Base-by-base conservation (phyloP, 2,113 vertebrate species). In the Amphilophus citrinellus region DNA sequence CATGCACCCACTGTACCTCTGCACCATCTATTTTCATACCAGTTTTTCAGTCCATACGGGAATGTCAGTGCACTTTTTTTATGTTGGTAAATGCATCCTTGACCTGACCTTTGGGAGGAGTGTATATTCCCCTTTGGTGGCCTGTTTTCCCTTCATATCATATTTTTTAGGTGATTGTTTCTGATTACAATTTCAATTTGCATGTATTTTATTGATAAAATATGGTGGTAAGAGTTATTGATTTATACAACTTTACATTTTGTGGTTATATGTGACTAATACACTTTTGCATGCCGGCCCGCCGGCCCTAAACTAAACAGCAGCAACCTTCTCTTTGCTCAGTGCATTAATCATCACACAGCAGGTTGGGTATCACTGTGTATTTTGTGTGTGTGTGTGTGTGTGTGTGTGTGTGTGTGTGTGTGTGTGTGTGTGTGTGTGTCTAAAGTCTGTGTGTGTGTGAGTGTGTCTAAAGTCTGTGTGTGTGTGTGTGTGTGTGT, bases 1-100 rank as follows among this genome's bases (percentile, higher is more conserved):
- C 93, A 94, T 92, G 93, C 37, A 80, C 18, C 82, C 66, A 37
- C 77, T 88, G 66, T 66, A 53, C 62, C n/a, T 84, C 60, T 77
- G 56, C 22, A 6, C 84, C 63, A 83, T 35, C 57, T 10, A 50
- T 77, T 79, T 83, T 47, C 14, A 50, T 9, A 1, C 10, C 32
- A 65, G 1, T 58, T 60, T 42, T 76, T n/a, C n/a, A 62, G 61
- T 80, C n/a, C 80, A 77, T 63, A 59, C 17, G 13, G 47, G 53
- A 84, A 76, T 81, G 77, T 90, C 60, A 63, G 1, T 87, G 90
- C 84, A 88, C 84, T 71, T 77, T 32, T 81, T 30, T 42, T 71
- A 24, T 86, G n/a, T 89, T 79, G 80, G 30, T 90, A 60, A 79
- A 88, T 60, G 61, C 57, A 85, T 92, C 79, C 22, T 50, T 84